Conservation (phyloP, 2,113 vertebrate species). For the Hoplias malabaricus region DNA sequence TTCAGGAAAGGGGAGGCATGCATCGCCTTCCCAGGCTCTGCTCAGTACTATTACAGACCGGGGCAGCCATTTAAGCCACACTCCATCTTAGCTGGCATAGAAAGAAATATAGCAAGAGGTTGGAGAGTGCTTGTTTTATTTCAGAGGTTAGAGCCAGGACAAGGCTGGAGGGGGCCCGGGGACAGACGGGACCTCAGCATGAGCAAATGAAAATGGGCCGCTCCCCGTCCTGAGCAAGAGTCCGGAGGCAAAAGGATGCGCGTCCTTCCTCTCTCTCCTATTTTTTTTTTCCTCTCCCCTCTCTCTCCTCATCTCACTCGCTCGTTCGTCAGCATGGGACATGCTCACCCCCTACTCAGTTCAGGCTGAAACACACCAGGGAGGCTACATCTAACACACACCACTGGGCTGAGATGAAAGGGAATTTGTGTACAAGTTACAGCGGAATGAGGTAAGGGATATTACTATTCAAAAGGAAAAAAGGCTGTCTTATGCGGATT, state of each 20-base stretch:
- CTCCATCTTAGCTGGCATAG: constrained; percentile 33
- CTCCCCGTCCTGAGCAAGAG: constrained; percentile 31
- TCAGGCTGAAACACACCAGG: constrained; percentile 30
- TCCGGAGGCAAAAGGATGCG: constrained; percentile 24
- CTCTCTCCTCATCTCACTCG: background rate
- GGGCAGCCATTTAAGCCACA: constrained; percentile 47
- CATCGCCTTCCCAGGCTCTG: constrained; percentile 27
- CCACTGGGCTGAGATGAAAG: constrained; percentile 33
- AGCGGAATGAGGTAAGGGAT: constrained; percentile 43
- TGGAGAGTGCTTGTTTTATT: background rate
- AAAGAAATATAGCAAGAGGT: background rate
- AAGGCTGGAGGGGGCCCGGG: background rate
- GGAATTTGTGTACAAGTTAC: constrained; percentile 17
- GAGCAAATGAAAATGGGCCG: constrained; percentile 37
- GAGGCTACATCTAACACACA: constrained; percentile 28
- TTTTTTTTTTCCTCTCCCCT: background rate
- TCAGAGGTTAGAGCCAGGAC: constrained; percentile 3
- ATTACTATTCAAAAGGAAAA: background rate
- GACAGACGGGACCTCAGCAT: constrained; percentile 36
- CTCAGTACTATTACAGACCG: constrained; percentile 31
- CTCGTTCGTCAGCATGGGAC: background rate
- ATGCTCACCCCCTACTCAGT: constrained; percentile 2
- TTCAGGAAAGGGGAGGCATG: constrained; percentile 21
- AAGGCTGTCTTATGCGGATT: background rate
- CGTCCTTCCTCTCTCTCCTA: constrained; percentile 7